Evolutionary conservation across 2,888 invertebrate genomes (phyloP), one percentile per base, ranked within the genome.

Genomic region (Carcina quercana): DNA sequence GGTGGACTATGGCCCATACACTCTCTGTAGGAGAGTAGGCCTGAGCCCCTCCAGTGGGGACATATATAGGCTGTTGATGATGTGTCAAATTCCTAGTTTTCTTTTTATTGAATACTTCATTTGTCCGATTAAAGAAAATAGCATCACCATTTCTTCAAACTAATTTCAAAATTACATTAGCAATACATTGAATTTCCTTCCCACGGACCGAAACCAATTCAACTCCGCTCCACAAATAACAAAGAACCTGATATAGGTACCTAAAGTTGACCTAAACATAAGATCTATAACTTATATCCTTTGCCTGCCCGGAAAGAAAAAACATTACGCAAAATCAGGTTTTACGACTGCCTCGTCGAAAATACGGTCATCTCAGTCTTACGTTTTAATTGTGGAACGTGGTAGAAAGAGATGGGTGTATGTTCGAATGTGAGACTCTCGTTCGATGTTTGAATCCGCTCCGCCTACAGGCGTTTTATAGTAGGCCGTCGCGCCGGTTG

Each of bases 401-500:
- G 13, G 25, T 38, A 34, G 29, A 31, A 43, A 67, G 35, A 41
- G 64, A 62, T 64, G 32, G 33, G 8, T 13, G 31, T 34, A 38
- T 24, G n/a, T 17, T 13, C 34, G 17, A 39, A 32, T 34, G 34
- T 25, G 30, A 31, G 25, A 12, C 28, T 25, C 21, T 15, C 19
- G 25, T 22, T 28, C 42, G 38, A 20, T 14, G 33, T 20, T 38
- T 11, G 31, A 35, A 35, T 33, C 28, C 43, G 58, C 68, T 55
- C 66, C 70, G 70, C 70, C 72, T 53, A 61, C 60, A 48, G 54
- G 58, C 59, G 50, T 48, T 45, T 38, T 44, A 40, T 38, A 28
- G 56, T 67, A 65, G 66, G 66, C 69, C 54, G 50, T 42, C 47
- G 47, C 43, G 48, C 68, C 61, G 71, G 69, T 71, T 68, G 64